Evolutionary conservation across 2,113 vertebrate genomes (phyloP), one percentile per base, ranked within the genome.

Genomic region (Hyla sarda): DNA sequence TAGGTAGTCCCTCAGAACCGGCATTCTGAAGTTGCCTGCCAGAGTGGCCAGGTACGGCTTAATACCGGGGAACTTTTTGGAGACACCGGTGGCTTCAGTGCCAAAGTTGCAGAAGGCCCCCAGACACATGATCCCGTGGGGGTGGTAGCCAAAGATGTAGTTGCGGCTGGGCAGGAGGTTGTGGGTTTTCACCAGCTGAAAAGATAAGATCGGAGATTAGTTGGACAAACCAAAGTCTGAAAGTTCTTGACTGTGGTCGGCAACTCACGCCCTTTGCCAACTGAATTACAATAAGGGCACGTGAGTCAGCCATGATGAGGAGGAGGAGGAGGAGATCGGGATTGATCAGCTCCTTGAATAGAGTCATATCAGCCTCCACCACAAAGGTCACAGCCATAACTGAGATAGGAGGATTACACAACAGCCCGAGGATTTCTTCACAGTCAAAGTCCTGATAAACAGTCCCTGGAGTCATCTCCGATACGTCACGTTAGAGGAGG

Each of bases 31-130:
- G 91, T 99, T 99, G 32, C 98, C 98, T 0, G 96, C 97, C 88
- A 99, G 88, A 0, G 98, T 99, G 2, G 98, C 97, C 83, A 99
- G 91, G 77, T 97, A 97, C 0, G 97, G 96, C 80, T 94, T 94
- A 82, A 99, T 99, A 37, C 98, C 97, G 0, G 98, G 98, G 88
- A 99, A 99, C 85, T 97, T 98, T 91, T 97, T 97, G 89, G 97
- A 90, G 54, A 99, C 96, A 58, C 96, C 97, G 0, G 98, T 99
- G 58, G 98, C 97, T 88, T 99, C 98, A 0, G 98, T 99, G 71
- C 97, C 95, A 79, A 99, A 99, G 94, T 99, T 99, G 89, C 98
- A 99, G 91, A 99, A 99, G 41, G 95, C 97, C 0, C 98, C 97
- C 1, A 99, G 93, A 84, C 96, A 96, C 92, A 99, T 96, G 91